Evolutionary conservation across 35 echinoderm and acorn worm species (phyloP), one percentile per base, ranked within the genome.

Genomic region (Diadema setosum): DNA sequence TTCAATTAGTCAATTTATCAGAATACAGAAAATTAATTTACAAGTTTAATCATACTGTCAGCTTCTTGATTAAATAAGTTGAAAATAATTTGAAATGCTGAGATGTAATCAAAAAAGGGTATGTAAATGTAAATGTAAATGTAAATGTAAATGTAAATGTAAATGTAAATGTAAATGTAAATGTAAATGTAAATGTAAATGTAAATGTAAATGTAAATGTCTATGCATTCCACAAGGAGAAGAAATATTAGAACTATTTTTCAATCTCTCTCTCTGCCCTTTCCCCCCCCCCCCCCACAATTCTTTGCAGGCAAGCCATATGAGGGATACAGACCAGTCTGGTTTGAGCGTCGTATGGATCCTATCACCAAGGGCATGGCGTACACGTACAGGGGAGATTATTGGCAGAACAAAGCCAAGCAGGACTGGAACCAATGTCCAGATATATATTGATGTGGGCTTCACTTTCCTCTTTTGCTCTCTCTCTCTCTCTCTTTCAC

Each of bases 281-380:
- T 59, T 74, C 46, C 3, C 55, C 34, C 50, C 43, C 78, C 21
- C 45, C 81, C 46, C 3, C 55, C 34, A 44, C 45, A 30, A 42
- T 36, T 78, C 3, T 61, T 48, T 60, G 2, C 60, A 99, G 96
- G 96, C 29, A 88, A 87, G 61, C 82, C 70, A 20, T 84, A 45
- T 39, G 96, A 99, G 58, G 75, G 48, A 14, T 99, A 99, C 93
- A 84, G 75, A 78, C 92, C 96, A 67, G 83, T 86, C 18, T 99
- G 96, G 96, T 99, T 99, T 87, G 88, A 99, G 45, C 87, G 92
- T 29, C 86, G 89, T 34, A 91, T 94, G 82, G 96, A 99, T 69
- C 86, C 93, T 41, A 59, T 92, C 29, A 99, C 89, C 35, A 99
- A 98, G 81, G 86, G 85, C 48, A 87, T 95, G 48, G 87, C 86